Base-by-base conservation (phyloP, 2,113 vertebrate species). In the Podocnemis expansa region DNA sequence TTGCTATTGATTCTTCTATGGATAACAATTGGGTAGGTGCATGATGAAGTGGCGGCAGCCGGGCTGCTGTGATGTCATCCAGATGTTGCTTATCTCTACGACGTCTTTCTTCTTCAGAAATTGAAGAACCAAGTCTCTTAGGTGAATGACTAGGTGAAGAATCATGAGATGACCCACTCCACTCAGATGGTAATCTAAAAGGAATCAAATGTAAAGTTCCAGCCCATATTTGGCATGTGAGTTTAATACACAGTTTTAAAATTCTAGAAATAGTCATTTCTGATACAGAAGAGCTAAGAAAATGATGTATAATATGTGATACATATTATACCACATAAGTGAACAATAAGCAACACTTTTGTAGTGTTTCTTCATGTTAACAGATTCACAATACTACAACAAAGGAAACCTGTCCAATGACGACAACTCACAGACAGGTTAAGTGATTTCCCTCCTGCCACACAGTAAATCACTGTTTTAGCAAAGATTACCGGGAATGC, bases 11-110 rank as follows among this genome's bases (percentile, higher is more conserved):
- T 82, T 99, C 99, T 10, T 99, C 98, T 79, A 99, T 93, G 78
- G 99, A 97, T 24, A 99, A 96, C 1, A 99, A 96, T 97, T 98
- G 98, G 2, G 98, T 88, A 3, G 99, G 99, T 79, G 86, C 96
- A 85, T 99, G 96, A 96, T 98, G 98, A 34, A 99, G 98, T 0
- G 98, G 99, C 10, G 99, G 98, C 43, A 99, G 97, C 49, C 96
- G 98, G 31, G 99, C 99, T 5, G 99, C 98, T 63, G 99, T 99
- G 97, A 99, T 96, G 84, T 99, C 99, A 97, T 99, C 98, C 41
- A 99, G 97, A 90, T 99, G 99, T 94, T 99, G 98, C 95, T 96
- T 98, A 85, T 99, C 98, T 47, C 93, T 96, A 86, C 96, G 97
- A 87, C 89, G 96, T 89, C 98, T 98, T 78, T 98, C 98, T 86